A percentile compares a stretch with the other conserved stretches of the same genome.
Evolutionary conservation across 1,140 invertebrate genomes (phyloP).

Genomic region (Hylyphantes graminicola): DNA sequence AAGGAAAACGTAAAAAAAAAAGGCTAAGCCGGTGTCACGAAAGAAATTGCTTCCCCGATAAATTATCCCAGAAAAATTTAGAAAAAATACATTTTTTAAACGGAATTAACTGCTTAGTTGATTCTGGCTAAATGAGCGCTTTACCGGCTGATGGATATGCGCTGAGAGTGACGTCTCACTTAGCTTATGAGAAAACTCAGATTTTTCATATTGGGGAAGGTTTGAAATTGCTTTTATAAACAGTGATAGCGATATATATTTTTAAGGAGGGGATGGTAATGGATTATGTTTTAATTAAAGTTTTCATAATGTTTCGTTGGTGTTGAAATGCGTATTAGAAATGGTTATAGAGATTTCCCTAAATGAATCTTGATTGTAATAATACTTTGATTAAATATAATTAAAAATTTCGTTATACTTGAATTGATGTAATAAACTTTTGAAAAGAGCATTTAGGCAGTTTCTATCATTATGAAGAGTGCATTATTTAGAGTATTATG

Average conservation of each 20-base stretch:
- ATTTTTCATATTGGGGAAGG: too few species aligned
- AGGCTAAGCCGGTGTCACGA: slow-evolving; percentile 22
- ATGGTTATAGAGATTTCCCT: neutral
- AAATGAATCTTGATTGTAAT: neutral
- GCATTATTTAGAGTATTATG: too few species aligned
- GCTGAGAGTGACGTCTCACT: slow-evolving; percentile 28
- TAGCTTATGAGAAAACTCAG: neutral
- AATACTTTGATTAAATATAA: neutral
- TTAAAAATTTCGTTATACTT: neutral
- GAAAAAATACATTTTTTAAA: slow-evolving; percentile 46
- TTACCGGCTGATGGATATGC: slow-evolving; percentile 29
- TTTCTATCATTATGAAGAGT: too few species aligned
- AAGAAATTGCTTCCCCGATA: slow-evolving; percentile 54
- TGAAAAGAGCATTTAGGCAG: too few species aligned
- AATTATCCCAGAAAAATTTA: slow-evolving; percentile 29
- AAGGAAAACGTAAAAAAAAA: slow-evolving; percentile 11
- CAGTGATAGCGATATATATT: too few species aligned
- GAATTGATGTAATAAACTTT: too few species aligned
- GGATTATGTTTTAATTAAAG: too few species aligned
- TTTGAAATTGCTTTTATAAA: too few species aligned
- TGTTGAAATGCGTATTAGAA: neutral
- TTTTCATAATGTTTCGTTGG: too few species aligned
- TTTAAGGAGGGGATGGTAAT: too few species aligned
- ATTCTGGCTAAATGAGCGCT: slow-evolving; percentile 19
- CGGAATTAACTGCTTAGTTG: slow-evolving; percentile 51